Percentiles rank a stretch among this genome's conserved stretches.
phyloP scores from a whole-genome alignment of 2,888 invertebrate genomes.

The Acanthosepion pharaonis region DNA sequence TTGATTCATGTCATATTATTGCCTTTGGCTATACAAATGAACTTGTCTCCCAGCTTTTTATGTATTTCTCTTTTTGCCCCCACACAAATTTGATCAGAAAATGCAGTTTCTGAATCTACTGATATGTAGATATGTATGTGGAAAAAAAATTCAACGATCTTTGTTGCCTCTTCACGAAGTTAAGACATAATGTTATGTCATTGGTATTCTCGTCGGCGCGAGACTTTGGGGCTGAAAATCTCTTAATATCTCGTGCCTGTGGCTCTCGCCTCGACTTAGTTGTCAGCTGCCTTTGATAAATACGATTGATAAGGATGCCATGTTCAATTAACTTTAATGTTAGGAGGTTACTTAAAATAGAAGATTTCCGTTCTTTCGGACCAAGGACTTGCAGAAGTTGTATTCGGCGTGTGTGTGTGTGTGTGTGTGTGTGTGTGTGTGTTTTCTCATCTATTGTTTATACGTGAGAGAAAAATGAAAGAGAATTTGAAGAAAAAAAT shows the following conservation, averaged over 20 bases:
- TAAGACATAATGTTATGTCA: not conserved
- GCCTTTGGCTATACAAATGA: not conserved
- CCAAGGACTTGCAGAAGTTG: no score
- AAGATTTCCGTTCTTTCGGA: not conserved
- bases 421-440: no score
- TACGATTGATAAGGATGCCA: not conserved
- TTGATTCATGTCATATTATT: not conserved
- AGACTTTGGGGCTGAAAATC: not conserved
- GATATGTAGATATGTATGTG: not conserved
- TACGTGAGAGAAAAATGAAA: no score
- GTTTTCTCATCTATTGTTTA: no score
- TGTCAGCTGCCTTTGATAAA: not conserved
- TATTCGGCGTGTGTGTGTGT: no score
- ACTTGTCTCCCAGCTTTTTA: no score
- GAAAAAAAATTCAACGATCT: not conserved
- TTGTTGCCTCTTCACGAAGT: not conserved
- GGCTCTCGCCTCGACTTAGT: not conserved
- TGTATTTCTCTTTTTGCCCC: no score
- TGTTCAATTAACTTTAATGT: not conserved
- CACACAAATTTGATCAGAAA: no score
- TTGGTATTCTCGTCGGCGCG: not conserved
- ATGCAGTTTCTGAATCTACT: not conserved
- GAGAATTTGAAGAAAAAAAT: no score
- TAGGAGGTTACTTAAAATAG: not conserved
- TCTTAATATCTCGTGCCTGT: not conserved